Evolutionary conservation across 1,140 invertebrate species (phyloP), one percentile per base, ranked within the genome.

Genomic region (Subanguina moxae): DNA sequence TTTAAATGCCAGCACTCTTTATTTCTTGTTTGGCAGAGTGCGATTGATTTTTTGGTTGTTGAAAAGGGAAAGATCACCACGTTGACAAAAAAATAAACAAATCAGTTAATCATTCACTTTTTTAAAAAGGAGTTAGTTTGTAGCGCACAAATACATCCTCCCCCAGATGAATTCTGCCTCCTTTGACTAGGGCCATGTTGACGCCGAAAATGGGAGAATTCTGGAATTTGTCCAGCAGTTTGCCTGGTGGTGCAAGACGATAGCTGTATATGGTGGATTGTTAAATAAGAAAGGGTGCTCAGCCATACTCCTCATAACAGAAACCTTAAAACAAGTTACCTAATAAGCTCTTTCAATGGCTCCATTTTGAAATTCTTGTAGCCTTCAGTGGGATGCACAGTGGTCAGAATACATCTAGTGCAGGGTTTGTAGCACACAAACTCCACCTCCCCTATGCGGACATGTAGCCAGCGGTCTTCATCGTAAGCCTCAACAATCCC

Each of bases 401-500:
- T 76, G 9, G 74, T 76, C 65, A 76, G 28, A 1, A 76, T 46
- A 46, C 74, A 76, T 25, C 69, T 74, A 23, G 76, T 68, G 58
- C 75, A 76, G 5, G 75, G 75, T 57, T 74, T 75, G 57, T 77
- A 74, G 42, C 76, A 78, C 15, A 65, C 73, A 62, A 76, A 76
- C 66, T 76, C 73, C 1, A 68, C 73, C 3, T 52, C 48, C 7
- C 75, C 75, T 27, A 76, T 73, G 17, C 64, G 76, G 43, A 76
- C 76, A 42, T 78, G 57, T 27, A 72, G 46, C 75, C 75, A 76
- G 13, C 45, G 23, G 56, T 76, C 77, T 82, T 90, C 89, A 3
- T 86, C 87, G 74, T 86, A 89, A 1, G 88, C 76, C 23, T 84
- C 71, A 0, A 86, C 82, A 3, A 52, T 8, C 0, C 88, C 88